These are phyloP conservation scores for Calvadosia cruxmelitensis DNA, from an alignment of 30 jellyfish, hydroid and myxozoan species.

Conservation along the genomic window DNA sequence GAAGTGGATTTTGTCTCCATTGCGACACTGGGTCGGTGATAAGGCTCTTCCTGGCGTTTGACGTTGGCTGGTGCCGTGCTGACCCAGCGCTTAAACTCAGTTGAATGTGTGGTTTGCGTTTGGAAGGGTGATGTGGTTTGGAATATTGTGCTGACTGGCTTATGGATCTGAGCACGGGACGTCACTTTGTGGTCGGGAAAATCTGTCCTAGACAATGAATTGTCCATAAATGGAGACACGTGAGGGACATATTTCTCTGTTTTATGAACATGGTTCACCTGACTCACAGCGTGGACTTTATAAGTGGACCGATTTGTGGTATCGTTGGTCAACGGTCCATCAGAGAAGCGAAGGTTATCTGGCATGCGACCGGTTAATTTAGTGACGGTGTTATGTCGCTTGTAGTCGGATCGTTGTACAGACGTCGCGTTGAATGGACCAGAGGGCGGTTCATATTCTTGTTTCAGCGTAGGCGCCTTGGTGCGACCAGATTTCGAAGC, in stretches of 20 bases:
- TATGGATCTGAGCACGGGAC: conserved; percentile 19
- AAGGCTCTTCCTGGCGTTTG: conserved; percentile 5
- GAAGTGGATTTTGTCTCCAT: conserved; percentile 38
- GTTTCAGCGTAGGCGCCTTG: conserved; percentile 1
- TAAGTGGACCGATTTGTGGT: conserved; percentile 29
- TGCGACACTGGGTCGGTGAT: conserved; percentile 32
- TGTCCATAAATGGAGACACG: conserved; percentile 27
- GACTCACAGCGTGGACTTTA: conserved; percentile 14
- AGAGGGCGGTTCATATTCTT: conserved; percentile 38
- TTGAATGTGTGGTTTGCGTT: conserved; percentile 26
- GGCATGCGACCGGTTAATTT: conserved; percentile 40
- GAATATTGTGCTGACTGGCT: conserved; percentile 39
- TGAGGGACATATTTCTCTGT: conserved; percentile 32
- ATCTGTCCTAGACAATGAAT: conserved; percentile 40
- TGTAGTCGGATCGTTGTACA: conserved; percentile 36
- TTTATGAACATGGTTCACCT: conserved; percentile 7
- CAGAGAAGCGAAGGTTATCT: conserved; percentile 24
- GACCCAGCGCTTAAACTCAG: conserved; percentile 37
- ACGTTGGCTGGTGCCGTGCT: conserved; percentile 11
- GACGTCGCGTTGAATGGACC: conserved; percentile 39
- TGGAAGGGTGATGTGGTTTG: conserved; percentile 25
- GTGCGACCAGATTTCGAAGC: conserved; percentile 14
- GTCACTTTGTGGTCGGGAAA: conserved; percentile 15
- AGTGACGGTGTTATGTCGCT: conserved; percentile 27
- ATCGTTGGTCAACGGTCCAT: conserved; percentile 17